These are phyloP conservation scores for Rhombomys opimus DNA, from an alignment of 2,113 vertebrate species.

Conservation along the genomic window DNA sequence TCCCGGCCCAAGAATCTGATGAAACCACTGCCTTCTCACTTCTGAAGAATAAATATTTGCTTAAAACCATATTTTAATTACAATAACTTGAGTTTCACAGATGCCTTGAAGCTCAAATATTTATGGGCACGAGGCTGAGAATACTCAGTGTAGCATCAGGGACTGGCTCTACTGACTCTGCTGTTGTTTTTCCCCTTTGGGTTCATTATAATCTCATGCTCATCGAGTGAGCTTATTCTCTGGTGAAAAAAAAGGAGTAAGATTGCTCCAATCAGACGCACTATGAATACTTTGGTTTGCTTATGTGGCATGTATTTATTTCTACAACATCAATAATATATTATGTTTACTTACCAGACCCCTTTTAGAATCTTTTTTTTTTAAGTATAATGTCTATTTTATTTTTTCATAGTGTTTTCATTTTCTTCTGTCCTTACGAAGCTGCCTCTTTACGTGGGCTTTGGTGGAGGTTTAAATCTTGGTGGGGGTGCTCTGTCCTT, in stretches of 20 bases:
- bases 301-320: neutral
- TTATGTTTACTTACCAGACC: neutral
- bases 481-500: neutral
- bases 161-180: neutral
- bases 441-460: neutral
- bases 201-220: neutral
- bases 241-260: neutral
- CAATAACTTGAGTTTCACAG: slow-evolving; percentile 47
- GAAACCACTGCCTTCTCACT: slow-evolving; percentile 20
- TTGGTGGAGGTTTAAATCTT: neutral
- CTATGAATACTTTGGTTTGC: neutral
- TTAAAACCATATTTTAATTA: neutral
- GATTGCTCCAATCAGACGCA: neutral
- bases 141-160: neutral
- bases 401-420: neutral
- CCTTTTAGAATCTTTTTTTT: neutral
- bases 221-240: neutral
- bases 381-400: neutral
- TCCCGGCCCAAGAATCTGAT: neutral
- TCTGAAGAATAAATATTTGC: slow-evolving; percentile 40
- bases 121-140: neutral
- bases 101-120: slow-evolving; percentile 7
- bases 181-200: neutral
- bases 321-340: neutral
- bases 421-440: neutral